These are phyloP conservation scores for Eriosoma lanigerum DNA, from an alignment of 1,140 invertebrate genomes.

Conservation along the genomic window DNA sequence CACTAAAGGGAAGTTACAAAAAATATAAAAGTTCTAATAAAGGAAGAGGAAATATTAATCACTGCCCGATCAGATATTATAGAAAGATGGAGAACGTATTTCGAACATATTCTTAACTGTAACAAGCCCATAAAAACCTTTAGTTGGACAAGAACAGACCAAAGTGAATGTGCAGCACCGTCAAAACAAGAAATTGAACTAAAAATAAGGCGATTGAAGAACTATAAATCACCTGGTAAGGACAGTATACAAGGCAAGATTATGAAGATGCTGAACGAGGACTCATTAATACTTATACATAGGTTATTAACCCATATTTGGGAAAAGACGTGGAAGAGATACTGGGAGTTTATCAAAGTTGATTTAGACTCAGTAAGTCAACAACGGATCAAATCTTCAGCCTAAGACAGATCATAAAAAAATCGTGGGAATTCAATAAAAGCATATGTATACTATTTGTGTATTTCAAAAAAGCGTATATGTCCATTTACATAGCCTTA, in stretches of 20 bases:
- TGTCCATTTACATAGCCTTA: no score
- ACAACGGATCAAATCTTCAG: no score
- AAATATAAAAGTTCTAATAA: slow-evolving; percentile 15
- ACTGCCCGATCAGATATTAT: neutral
- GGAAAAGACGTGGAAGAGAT: neutral
- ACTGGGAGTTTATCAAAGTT: no score
- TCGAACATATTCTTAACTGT: slow-evolving; percentile 1
- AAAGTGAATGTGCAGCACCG: neutral
- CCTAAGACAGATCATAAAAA: no score
- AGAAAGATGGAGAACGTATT: neutral
- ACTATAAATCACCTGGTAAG: neutral
- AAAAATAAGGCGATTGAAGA: slow-evolving; percentile 21
- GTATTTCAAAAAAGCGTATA: no score
- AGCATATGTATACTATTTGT: no score
- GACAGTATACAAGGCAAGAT: slow-evolving; percentile 5
- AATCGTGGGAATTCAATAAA: no score
- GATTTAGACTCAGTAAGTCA: no score
- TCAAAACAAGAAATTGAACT: slow-evolving; percentile 22
- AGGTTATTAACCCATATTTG: neutral
- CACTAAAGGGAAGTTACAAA: slow-evolving; percentile 8
- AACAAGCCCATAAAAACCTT: neutral
- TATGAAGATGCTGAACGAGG: neutral
- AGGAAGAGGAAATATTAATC: slow-evolving; percentile 28
- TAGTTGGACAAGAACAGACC: neutral
- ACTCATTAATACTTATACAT: slow-evolving; percentile 8